These are phyloP conservation scores for Polydesmus complanatus DNA, from an alignment of 2,888 invertebrate genomes.

Conservation along the genomic window DNA sequence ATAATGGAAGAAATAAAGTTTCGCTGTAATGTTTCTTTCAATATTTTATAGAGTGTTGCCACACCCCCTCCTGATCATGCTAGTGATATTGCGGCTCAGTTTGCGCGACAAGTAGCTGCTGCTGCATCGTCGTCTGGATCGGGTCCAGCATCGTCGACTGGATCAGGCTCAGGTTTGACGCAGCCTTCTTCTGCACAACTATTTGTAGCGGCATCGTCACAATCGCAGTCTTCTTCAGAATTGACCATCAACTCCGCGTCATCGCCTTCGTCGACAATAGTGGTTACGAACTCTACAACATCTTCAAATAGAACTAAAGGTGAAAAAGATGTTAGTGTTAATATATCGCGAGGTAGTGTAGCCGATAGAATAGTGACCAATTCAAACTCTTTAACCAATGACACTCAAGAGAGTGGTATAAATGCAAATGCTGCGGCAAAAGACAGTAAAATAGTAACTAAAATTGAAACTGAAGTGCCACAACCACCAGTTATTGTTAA, in stretches of 20 bases:
- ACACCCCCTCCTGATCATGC: conserved; percentile 1
- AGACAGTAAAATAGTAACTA: too few species aligned
- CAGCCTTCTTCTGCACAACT: not conserved
- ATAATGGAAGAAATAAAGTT: too few species aligned
- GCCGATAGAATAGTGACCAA: too few species aligned
- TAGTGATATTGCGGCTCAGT: conserved; percentile 7
- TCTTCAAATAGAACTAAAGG: not conserved
- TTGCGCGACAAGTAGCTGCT: conserved; percentile 16
- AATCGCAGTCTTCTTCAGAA: not conserved
- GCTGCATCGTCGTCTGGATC: not conserved
- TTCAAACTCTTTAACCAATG: too few species aligned
- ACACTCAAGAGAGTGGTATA: not conserved
- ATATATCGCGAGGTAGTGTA: not conserved
- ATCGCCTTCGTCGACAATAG: not conserved
- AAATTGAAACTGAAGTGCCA: not conserved
- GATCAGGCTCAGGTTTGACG: not conserved
- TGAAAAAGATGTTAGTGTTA: not conserved
- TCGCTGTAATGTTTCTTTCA: too few species aligned
- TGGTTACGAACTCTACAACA: not conserved
- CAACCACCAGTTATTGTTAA: not conserved
- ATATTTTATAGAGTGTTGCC: conserved; percentile 3
- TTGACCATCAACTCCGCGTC: not conserved
- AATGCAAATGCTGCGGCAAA: not conserved
- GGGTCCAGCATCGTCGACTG: not conserved
- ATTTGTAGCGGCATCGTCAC: not conserved